Conservation (phyloP, 2,797 vertebrate species). For the Acestrorhynchus altus region DNA sequence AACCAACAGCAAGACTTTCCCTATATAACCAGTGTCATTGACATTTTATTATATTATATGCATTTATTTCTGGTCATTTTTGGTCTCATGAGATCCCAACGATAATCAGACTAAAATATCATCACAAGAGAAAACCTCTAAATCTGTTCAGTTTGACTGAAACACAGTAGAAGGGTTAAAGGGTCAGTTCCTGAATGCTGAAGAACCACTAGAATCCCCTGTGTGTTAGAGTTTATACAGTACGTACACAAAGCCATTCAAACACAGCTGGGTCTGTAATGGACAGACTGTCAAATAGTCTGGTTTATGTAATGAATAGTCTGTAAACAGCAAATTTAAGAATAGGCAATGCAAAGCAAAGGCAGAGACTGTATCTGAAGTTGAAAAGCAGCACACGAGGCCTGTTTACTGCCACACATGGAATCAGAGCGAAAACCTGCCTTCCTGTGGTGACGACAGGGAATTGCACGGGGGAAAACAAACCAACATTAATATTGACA, state of each 20-base stretch:
- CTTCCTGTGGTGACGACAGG: slow-evolving; percentile 61
- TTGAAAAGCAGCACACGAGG: no score
- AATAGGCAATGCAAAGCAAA: not conserved
- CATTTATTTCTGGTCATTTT: no score
- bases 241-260: not conserved
- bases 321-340: not conserved
- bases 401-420: no score
- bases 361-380: no score
- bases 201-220: not conserved
- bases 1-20: no score
- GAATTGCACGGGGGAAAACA: slow-evolving; percentile 33
- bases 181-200: not conserved
- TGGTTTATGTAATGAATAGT: not conserved
- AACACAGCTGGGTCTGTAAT: not conserved
- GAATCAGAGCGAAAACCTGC: slow-evolving; percentile 27
- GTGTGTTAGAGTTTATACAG: not conserved
- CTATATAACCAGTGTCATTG: no score
- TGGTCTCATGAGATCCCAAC: no score
- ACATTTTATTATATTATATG: no score
- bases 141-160: no score
- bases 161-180: no score
- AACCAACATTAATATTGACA: not conserved
- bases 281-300: not conserved
- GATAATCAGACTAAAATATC: no score
- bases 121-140: no score